Conservation (phyloP, 2,797 vertebrate species). For the Sciurus vulgaris region DNA sequence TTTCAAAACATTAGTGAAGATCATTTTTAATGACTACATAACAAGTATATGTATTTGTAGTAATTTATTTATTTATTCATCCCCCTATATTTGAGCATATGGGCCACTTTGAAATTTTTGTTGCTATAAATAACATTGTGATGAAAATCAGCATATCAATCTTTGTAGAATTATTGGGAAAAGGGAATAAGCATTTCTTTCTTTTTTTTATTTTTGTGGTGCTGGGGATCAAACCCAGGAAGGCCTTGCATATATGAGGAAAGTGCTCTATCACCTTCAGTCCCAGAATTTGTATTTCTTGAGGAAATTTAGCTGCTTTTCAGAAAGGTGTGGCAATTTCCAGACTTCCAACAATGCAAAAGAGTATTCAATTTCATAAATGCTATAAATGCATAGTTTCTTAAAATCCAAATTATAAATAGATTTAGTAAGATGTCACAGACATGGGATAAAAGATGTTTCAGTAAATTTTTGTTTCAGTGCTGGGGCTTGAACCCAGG, state of each 20-base stretch:
- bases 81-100: not conserved
- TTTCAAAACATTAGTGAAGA: conserved; percentile 37
- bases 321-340: conserved; percentile 25
- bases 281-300: not conserved
- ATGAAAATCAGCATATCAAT: not conserved
- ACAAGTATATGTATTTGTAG: not conserved
- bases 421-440: not conserved
- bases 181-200: conserved; percentile 27
- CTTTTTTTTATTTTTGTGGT: not conserved
- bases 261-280: no score
- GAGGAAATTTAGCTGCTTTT: conserved; percentile 7
- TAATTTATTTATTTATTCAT: not conserved
- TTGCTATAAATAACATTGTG: not conserved
- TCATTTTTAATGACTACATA: conserved; percentile 7
- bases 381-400: not conserved
- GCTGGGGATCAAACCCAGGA: not conserved
- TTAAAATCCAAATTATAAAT: conserved; percentile 49
- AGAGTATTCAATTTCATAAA: not conserved
- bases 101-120: not conserved
- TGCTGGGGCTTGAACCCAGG: not conserved
- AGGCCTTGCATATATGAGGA: no score
- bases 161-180: conserved; percentile 1
- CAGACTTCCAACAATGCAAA: not conserved
- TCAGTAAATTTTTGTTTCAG: not conserved
- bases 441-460: not conserved